Percentiles rank a stretch among this genome's conserved stretches.
Conservation (phyloP, 2,113 vertebrate species). For the Rhizomys pruinosus region DNA sequence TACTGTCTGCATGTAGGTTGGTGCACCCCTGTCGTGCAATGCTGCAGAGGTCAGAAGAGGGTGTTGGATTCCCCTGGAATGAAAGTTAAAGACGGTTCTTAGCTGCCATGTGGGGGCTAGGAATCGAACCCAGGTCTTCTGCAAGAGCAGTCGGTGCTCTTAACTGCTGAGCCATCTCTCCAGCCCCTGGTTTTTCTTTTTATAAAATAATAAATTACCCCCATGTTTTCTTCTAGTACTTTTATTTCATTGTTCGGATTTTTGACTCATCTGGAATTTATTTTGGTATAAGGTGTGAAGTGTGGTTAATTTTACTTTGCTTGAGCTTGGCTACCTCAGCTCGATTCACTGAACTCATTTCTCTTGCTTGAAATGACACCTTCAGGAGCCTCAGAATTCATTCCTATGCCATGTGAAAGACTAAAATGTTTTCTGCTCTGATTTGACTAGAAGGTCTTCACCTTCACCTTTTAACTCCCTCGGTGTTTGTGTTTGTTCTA, state of each 20-base stretch:
- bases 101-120: no score
- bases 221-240: slow-evolving; percentile 65
- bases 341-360: slow-evolving; percentile 50
- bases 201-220: slow-evolving; percentile 39
- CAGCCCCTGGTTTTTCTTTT: no score
- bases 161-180: no score
- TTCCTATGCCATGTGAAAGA: slow-evolving; percentile 31
- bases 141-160: no score
- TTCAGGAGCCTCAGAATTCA: slow-evolving; percentile 49
- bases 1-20: no score
- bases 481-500: not conserved
- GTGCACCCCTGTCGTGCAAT: no score
- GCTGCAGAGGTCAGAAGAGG: no score
- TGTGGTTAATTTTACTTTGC: slow-evolving; percentile 58
- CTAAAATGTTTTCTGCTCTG: not conserved
- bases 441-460: slow-evolving; percentile 33
- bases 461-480: not conserved
- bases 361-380: slow-evolving; percentile 47
- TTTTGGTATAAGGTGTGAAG: slow-evolving; percentile 67
- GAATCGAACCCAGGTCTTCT: no score
- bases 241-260: slow-evolving; percentile 63
- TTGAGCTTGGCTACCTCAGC: slow-evolving; percentile 68
- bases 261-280: slow-evolving; percentile 63
- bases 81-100: no score
- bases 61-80: no score